phyloP scores from a whole-genome alignment of 1,140 invertebrate species.

The Asobara japonica region DNA sequence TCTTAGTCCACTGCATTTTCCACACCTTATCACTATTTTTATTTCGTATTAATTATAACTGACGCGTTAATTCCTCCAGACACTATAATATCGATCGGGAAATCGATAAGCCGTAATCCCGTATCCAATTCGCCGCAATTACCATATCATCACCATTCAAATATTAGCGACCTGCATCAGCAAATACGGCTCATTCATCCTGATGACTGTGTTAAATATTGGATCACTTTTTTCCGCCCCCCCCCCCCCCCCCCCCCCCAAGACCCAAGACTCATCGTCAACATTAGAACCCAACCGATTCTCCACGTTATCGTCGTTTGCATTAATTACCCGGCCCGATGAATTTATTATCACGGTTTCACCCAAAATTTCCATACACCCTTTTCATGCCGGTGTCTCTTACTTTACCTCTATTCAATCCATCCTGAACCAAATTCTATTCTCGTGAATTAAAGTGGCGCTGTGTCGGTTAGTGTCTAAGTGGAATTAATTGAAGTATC shows the following conservation, averaged over 20 bases:
- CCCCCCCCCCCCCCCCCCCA: neutral
- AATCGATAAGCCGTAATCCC: neutral
- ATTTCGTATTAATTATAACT: no score
- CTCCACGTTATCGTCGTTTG: constrained; percentile 10
- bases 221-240: neutral
- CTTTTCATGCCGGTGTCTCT: neutral
- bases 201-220: constrained; percentile 4
- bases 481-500: no score
- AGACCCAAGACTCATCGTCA: constrained; percentile 16
- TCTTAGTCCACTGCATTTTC: no score
- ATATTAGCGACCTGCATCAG: neutral
- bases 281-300: constrained; percentile 21
- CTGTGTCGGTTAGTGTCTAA: no score
- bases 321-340: constrained; percentile 32
- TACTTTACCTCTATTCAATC: neutral
- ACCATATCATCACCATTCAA: neutral
- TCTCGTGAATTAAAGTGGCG: no score
- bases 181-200: neutral
- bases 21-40: no score
- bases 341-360: constrained; percentile 31
- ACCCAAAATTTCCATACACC: constrained; percentile 15
- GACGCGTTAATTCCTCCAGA: neutral
- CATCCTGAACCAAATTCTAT: neutral
- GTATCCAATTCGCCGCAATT: neutral
- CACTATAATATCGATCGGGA: neutral